Evolutionary conservation across 1,140 invertebrate species (phyloP).

Genomic region (fruit fly (Drosophila melanogaster)): Release_6_plus_ISO1_MT NC_004354.4:18986001-18986500

Average conservation of each 20-base stretch:
- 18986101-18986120: slow-evolving; percentile 35
- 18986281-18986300: slow-evolving; percentile 53
- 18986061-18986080: slow-evolving; percentile 9
- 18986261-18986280: slow-evolving; percentile 70
- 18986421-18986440: slow-evolving; percentile 12
- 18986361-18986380: slow-evolving; percentile 75
- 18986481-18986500: slow-evolving; percentile 77
- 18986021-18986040: slow-evolving; percentile 15
- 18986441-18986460: slow-evolving; percentile 56
- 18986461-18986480: slow-evolving; percentile 71
- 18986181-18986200: slow-evolving; percentile 68
- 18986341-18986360: slow-evolving; percentile 81
- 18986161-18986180: slow-evolving; percentile 14
- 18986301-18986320: slow-evolving; percentile 36
- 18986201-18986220: slow-evolving; percentile 77
- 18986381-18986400: slow-evolving; percentile 30
- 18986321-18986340: slow-evolving; percentile 53
- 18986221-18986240: slow-evolving; percentile 59
- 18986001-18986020: slow-evolving; percentile 15
- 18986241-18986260: slow-evolving; percentile 63
- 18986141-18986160: slow-evolving; percentile 46
- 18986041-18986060: not conserved
- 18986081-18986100: slow-evolving; percentile 20
- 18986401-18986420: not conserved
- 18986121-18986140: slow-evolving; percentile 45